These are phyloP conservation scores for Anguilla rostrata DNA, from an alignment of 2,113 vertebrate species.

Conservation along the genomic window DNA sequence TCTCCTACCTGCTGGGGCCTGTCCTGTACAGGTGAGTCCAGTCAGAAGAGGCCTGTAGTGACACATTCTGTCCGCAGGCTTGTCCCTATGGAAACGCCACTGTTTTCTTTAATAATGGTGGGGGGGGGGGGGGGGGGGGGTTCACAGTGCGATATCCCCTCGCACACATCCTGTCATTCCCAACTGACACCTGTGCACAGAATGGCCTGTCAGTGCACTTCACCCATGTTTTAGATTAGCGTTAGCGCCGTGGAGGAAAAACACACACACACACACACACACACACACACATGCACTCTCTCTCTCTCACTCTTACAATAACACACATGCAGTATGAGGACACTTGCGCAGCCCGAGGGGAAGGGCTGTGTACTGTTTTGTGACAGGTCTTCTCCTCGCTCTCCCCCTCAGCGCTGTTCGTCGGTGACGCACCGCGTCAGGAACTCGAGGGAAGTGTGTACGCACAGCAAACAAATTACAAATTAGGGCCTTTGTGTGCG, in stretches of 20 bases:
- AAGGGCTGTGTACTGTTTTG: background rate
- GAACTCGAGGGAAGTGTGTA: background rate
- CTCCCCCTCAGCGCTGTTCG: background rate
- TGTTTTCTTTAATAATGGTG: background rate
- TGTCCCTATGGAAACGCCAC: background rate
- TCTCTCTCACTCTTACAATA: background rate
- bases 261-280: background rate
- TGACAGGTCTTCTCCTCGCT: background rate
- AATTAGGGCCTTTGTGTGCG: slow-evolving; percentile 19
- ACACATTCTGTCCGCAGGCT: background rate
- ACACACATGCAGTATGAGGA: background rate
- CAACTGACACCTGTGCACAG: background rate
- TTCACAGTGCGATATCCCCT: background rate
- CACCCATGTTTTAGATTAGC: background rate
- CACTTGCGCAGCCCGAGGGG: background rate
- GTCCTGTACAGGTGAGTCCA: background rate
- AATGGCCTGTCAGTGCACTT: background rate
- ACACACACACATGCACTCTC: background rate
- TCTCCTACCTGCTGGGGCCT: background rate
- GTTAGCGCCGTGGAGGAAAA: background rate
- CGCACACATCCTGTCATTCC: background rate
- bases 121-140: background rate
- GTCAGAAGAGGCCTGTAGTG: background rate
- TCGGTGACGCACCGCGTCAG: background rate
- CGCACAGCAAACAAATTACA: background rate